Base-by-base conservation (phyloP, 2,113 vertebrate species). In the Urocynchramus pylzowi region DNA sequence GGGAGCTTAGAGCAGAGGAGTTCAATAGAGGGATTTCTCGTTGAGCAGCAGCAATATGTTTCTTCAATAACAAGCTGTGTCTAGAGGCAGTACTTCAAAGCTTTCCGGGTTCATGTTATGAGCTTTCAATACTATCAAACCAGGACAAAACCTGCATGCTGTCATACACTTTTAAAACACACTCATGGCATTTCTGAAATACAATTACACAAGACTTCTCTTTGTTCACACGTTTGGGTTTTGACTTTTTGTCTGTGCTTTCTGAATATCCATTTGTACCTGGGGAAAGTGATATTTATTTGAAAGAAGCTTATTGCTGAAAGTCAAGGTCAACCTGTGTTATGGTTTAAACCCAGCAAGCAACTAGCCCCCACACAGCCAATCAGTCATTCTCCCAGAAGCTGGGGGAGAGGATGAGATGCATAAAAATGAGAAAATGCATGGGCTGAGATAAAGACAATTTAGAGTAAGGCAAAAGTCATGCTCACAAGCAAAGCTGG, bases 201-300 rank as follows among this genome's bases (percentile, higher is more conserved):
- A 42, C 56, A 63, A 47, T 54, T 71, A 35, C 27, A n/a, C 37
- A 10, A n/a, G 31, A 5, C 13, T 49, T 41, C 44, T 81, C 27
- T 84, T 63, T 81, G 74, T 68, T 73, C 5, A 0, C 27, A 21
- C 0, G 0, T 52, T 67, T 67, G 71, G 11, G 37, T 53, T 91
- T 84, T 41, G 59, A 53, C 69, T 56, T 41, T 31, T 56, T 94
- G 67, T 87, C 84, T 95, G 44, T 73, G 67, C 85, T 94, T 94
- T 78, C 61, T 52, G 82, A 97, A 94, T 74, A 37, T 75, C 88
- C 74, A 31, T 95, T 95, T 90, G 57, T 95, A 96, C 82, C 49
- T 22, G 9, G 39, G 50, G 81, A 96, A 97, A 97, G 86, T 68
- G 60, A 56, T 94, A 87, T 83, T 97, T 96, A 91, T 96, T 96